Evolutionary conservation across 2,113 vertebrate genomes (phyloP), one percentile per base, ranked within the genome.

Genomic region (Phycodurus eques): DNA sequence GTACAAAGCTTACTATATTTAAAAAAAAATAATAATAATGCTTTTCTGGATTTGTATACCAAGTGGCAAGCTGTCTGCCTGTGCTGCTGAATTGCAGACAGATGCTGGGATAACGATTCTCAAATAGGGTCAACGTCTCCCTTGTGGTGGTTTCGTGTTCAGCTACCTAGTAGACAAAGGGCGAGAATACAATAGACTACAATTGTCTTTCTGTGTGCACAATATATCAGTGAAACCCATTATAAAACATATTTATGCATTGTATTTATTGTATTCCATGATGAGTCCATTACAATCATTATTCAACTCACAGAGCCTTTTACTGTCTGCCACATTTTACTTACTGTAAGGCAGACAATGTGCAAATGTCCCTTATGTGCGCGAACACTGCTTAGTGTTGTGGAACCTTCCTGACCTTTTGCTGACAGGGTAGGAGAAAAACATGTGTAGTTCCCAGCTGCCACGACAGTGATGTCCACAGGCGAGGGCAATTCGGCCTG

Each of bases 111-210:
- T 85, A 81, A 81, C 72, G 79, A 74, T 72, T 65, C 77, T 82
- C 80, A 88, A 89, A 88, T 76, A 87, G 87, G 88, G 89, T 91
- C 89, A 90, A 88, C 78, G 80, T 86, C 79, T 86, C 80, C 88
- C 89, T 80, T 76, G 86, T 80, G 88, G 88, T 79, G 79, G 74
- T 88, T 79, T 74, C 72, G 71, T 81, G 83, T 83, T 76, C 77
- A 75, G 75, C 66, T 61, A 62, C 76, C 75, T 69, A 70, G 70
- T 71, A 76, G 75, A 47, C 68, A 39, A 69, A 49, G 14, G 59
- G 60, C 43, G 62, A 63, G 31, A 27, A 72, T 27, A 73, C 61
- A 71, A 43, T 60, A 2, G 27, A 4, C 4, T 59, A 15, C 59
- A 22, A 27, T 31, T 56, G 53, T 14, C 44, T 42, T 65, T 67